Base-by-base conservation (phyloP, 2,113 vertebrate species). In the Amphiprion percula region DNA sequence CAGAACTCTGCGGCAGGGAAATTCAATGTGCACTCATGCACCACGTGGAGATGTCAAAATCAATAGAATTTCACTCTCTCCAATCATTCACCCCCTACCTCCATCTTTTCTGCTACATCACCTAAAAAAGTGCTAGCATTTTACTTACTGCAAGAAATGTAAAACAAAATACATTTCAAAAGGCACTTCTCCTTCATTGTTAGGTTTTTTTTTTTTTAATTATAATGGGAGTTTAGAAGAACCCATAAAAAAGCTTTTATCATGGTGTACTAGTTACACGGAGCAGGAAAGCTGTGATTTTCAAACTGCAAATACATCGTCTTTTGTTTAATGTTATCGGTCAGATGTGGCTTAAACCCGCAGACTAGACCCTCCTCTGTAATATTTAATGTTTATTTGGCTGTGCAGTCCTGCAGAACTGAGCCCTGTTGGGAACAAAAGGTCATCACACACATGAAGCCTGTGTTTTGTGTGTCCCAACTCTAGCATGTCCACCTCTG, bases 401-500 rank as follows among this genome's bases (percentile, higher is more conserved):
- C 74, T 30, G 84, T 81, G 82, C 82, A 74, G 54, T 68, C 60
- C 65, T 78, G 86, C 84, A 87, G 87, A 90, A 90, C 84, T 85
- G 84, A 90, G 68, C 67, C 70, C 72, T 19, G 72, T 56, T 44
- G 24, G 69, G 84, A 90, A 84, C 88, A 87, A 88, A 91, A 77
- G 84, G 86, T 90, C 81, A 83, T 55, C 80, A 79, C 75, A 66
- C 77, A 77, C 23, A 16, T 63, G 76, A 80, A 11, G 65, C 76
- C 67, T 15, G 39, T 71, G 82, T 82, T 80, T 90, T 90, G 77
- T 80, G 78, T 86, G 24, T 60, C 47, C 28, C 62, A 79, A 73
- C 62, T 84, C 73, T 59, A 68, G 28, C 28, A 75, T 87, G 85
- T 84, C 47, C 64, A 55, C 71, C 54, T 76, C 54, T 76, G 23